Evolutionary conservation across 2,888 invertebrate species (phyloP).

Genomic region (Perdita meconis): DNA sequence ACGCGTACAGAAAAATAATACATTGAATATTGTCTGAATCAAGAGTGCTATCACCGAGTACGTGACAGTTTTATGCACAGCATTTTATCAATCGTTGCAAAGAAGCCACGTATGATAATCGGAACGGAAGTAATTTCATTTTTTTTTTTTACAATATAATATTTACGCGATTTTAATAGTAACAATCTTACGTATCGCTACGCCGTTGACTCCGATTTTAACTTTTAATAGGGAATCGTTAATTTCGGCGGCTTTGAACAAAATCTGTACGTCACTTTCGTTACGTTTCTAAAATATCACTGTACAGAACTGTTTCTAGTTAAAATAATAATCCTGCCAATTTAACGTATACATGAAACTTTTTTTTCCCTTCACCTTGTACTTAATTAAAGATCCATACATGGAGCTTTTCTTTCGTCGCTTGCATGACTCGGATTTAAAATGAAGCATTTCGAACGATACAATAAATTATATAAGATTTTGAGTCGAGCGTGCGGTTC

Average conservation of each 20-base stretch:
- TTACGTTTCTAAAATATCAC: constrained; percentile 7
- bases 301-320: constrained; percentile 25
- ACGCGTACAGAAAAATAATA: constrained; percentile 56
- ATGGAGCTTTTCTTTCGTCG: constrained; percentile 1
- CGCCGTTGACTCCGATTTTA: constrained; percentile 10
- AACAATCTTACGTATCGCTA: constrained; percentile 41
- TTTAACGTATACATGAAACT: constrained; percentile 11
- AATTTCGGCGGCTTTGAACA: constrained; percentile 9
- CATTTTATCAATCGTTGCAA: constrained; percentile 30
- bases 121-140: constrained; percentile 13
- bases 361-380: constrained; percentile 52
- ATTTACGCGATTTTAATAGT: constrained; percentile 34
- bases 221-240: constrained; percentile 22
- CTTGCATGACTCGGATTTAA: constrained; percentile 6
- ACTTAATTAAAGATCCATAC: constrained; percentile 20
- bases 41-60: constrained; percentile 9
- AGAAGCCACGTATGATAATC: constrained; percentile 15
- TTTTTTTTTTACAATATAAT: constrained; percentile 36
- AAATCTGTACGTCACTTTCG: constrained; percentile 15
- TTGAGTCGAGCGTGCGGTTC: constrained; percentile 14
- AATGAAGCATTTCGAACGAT: constrained; percentile 18
- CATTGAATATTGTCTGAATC: constrained; percentile 52
- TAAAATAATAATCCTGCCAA: constrained; percentile 15
- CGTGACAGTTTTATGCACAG: constrained; percentile 31
- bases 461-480: constrained; percentile 26